Evolutionary conservation across 2,797 vertebrate species (phyloP), one percentile per base, ranked within the genome.

Genomic region (Anguilla obscura): DNA sequence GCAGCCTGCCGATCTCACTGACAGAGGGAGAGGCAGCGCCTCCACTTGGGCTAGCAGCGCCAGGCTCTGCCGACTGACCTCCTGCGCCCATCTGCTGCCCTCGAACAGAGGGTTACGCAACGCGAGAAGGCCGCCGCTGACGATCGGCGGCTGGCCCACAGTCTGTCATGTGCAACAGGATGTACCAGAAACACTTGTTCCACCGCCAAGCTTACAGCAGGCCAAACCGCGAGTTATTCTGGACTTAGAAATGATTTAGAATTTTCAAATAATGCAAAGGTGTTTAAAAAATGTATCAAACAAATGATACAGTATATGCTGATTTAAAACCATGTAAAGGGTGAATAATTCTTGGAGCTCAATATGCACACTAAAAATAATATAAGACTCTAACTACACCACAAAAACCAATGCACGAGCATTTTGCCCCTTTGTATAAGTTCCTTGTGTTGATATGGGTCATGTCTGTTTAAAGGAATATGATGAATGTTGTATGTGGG

Each of bases 11-110:
- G 74, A 87, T 71, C 86, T 85, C 88, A 48, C 86, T 80, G 86
- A 86, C 79, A 58, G 79, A 24, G 52, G 71, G 33, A 87, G 79
- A 24, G 52, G 71, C 24, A 87, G 80, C 80, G 30, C 60, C 40
- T 87, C 66, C 74, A 48, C 30, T 69, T 66, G 85, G 69, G 54
- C 85, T 86, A 10, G 66, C 30, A 36, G 82, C 48, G 56, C 50
- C 36, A 40, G 69, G 52, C 50, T 45, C 82, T 84, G 88, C 85
- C 56, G 71, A 36, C 58, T 30, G 86, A 76, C 88, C 88, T 89
- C 79, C 86, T 89, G 80, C 86, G 88, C 88, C 88, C 85, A 89
- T 89, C 88, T 89, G 88, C 85, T 89, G 79, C 88, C 82, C 86
- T 84, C 88, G 24, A 84, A 66, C 12, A 76, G 40, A 82, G 48